These are phyloP conservation scores for Drosophila testacea DNA, from an alignment of 2,888 invertebrate genomes.

Conservation along the genomic window DNA sequence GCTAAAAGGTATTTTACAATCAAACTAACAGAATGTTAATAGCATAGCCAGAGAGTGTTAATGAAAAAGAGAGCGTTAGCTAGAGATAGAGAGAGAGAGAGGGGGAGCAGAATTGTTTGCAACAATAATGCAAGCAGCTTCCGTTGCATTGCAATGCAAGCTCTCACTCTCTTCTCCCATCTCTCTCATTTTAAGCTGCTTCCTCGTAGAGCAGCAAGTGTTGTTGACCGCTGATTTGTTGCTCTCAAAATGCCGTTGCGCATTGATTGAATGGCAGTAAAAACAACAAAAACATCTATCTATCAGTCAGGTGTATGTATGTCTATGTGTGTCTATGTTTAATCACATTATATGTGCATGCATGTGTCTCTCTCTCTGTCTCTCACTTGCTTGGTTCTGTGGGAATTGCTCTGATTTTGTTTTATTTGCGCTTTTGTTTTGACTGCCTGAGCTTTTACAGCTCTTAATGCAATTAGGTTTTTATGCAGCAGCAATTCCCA, in stretches of 20 bases:
- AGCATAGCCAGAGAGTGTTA: constrained; percentile 50
- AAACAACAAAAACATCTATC: constrained; percentile 34
- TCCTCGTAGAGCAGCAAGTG: constrained; percentile 67
- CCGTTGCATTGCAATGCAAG: constrained; percentile 22
- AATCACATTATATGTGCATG: constrained; percentile 17
- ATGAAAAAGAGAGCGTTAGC: constrained; percentile 20
- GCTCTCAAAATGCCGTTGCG: constrained; percentile 73
- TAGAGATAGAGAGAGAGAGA: neutral
- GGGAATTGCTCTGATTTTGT: constrained; percentile 77
- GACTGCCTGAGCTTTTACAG: constrained; percentile 55
- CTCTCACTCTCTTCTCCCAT: constrained; percentile 11
- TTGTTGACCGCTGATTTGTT: constrained; percentile 71
- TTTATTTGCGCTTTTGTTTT: constrained; percentile 58
- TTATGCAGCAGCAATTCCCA: constrained; percentile 33
- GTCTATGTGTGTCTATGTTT: constrained; percentile 26
- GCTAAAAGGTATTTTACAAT: constrained; percentile 78
- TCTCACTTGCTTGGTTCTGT: constrained; percentile 62
- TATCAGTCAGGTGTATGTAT: constrained; percentile 12
- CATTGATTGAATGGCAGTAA: constrained; percentile 73
- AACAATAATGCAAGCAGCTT: constrained; percentile 35
- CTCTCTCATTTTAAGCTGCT: constrained; percentile 40
- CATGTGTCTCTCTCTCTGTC: constrained; percentile 27
- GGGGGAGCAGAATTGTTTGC: constrained; percentile 56
- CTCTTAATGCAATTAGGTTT: constrained; percentile 77
- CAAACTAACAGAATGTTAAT: constrained; percentile 79